Conservation (phyloP, 2,797 vertebrate genomes). For the Ara ararauna region DNA sequence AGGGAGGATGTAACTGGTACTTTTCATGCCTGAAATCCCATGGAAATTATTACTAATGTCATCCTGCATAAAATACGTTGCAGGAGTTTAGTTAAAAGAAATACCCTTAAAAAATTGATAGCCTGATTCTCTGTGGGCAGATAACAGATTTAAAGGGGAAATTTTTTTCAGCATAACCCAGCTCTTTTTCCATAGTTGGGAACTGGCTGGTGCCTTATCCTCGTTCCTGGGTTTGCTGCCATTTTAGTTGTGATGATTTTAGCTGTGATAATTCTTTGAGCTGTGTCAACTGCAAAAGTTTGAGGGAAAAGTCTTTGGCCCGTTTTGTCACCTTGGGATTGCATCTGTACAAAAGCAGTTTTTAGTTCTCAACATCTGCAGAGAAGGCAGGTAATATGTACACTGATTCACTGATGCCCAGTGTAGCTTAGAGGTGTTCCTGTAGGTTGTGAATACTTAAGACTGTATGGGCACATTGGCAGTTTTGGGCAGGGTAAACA, state of each 20-base stretch:
- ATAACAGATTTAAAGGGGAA: background rate
- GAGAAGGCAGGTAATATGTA: background rate
- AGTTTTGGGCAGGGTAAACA: background rate
- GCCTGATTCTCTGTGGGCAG: background rate
- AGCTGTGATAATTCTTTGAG: background rate
- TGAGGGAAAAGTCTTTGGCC: background rate
- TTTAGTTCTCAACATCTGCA: background rate
- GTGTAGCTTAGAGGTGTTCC: background rate
- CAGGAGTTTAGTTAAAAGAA: constrained; percentile 44
- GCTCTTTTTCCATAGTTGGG: background rate
- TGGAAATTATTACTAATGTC: constrained; percentile 35
- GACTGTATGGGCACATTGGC: background rate
- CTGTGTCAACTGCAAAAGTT: background rate
- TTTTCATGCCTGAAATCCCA: background rate
- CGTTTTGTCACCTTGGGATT: background rate
- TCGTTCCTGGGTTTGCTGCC: background rate
- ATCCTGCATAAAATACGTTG: constrained; percentile 23
- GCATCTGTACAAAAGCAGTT: background rate
- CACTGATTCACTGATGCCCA: background rate
- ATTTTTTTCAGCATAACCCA: background rate
- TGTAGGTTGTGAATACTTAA: background rate
- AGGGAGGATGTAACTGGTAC: background rate
- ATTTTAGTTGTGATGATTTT: background rate
- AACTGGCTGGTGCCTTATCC: background rate
- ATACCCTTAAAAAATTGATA: constrained; percentile 32